Evolutionary conservation across 2,113 vertebrate genomes (phyloP), one percentile per base, ranked within the genome.

Genomic region (Puffinus mauretanicus): DNA sequence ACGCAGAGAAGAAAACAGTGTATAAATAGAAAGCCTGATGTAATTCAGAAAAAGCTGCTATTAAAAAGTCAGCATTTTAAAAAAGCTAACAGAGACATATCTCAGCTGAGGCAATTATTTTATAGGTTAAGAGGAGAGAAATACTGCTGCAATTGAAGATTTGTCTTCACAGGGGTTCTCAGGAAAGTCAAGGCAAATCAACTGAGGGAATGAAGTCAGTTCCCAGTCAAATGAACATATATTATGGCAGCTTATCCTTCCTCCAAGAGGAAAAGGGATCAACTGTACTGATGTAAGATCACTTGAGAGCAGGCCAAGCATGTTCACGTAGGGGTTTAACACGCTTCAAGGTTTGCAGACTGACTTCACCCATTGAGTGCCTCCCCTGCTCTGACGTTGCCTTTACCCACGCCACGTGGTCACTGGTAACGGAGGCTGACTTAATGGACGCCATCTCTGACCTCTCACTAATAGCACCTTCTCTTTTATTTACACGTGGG

Each of bases 61-160:
- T 70, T 94, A 95, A 81, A 91, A 95, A 94, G 87, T 77, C 91
- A 97, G 89, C 91, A 93, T 90, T 97, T 97, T 52, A 34, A 83
- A 93, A 95, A 90, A 93, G 73, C 79, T 91, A 97, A 47, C 62
- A 93, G 93, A 93, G 70, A 95, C 71, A 42, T 83, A 93, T 86
- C 93, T 96, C 78, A 90, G 93, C 84, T 91, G 91, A 95, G 54
- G 86, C 84, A 95, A 95, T 95, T 97, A 93, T 94, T 97, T 70
- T 70, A 75, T 64, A 86, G 84, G 93, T 93, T 96, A 95, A 95
- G 86, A 94, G 85, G 89, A 94, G 78, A 97, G 78, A 96, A 84
- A 95, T 93, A 91, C 46, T 90, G 89, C 84, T 13, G 66, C 93
- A 96, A 77, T 62, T 90, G 93, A 95, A 92, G 64, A 95, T 90